phyloP scores from a whole-genome alignment of 2,888 invertebrate genomes.

The Cristatella mucedo region DNA sequence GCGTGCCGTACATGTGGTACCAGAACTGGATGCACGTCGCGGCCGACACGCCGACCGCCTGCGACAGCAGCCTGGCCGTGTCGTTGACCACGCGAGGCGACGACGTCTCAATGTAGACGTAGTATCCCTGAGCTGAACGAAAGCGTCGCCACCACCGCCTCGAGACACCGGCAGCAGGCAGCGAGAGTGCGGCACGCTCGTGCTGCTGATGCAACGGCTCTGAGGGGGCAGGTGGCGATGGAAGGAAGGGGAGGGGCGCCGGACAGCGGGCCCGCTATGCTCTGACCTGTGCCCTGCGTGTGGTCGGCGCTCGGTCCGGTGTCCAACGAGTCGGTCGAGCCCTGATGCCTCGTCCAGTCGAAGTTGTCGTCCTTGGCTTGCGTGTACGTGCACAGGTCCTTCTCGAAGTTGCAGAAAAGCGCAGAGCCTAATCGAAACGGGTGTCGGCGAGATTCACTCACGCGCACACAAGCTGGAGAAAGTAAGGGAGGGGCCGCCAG shows the following conservation, averaged over 20 bases:
- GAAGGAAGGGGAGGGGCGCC: no score
- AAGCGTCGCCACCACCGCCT: no score
- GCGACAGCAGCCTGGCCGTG: conserved; percentile 38
- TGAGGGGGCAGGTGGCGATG: no score
- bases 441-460: no score
- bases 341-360: not conserved
- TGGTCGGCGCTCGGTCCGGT: conserved; percentile 9
- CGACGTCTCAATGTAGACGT: conserved; percentile 17
- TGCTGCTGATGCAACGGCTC: no score
- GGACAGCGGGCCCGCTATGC: no score
- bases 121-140: conserved; percentile 11
- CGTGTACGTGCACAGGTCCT: not conserved
- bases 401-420: conserved; percentile 8
- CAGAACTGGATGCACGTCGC: conserved; percentile 11
- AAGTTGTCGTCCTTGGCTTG: conserved; percentile 6
- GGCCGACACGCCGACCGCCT: conserved; percentile 7
- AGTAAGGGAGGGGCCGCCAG: no score
- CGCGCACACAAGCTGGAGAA: no score
- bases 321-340: not conserved
- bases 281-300: not conserved
- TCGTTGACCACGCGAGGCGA: conserved; percentile 45
- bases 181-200: no score
- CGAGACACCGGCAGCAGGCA: no score
- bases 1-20: conserved; percentile 14
- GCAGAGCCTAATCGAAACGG: no score